Evolutionary conservation across 1,140 invertebrate species (phyloP), one percentile per base, ranked within the genome.

Genomic region (Tetramorium simillimum): DNA sequence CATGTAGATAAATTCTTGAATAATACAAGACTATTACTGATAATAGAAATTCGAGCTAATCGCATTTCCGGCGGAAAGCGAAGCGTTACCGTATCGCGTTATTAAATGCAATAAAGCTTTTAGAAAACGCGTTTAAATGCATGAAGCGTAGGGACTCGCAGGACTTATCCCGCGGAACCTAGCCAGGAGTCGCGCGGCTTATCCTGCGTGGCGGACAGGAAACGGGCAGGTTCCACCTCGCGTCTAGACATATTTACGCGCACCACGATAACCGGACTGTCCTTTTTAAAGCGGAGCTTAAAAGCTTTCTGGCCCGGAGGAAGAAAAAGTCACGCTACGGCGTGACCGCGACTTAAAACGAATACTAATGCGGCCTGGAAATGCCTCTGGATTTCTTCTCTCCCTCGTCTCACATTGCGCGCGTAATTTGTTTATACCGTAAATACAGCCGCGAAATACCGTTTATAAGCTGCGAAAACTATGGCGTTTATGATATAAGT

Each of bases 71-170:
- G 40, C 56, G 70, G 14, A 46, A 81, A 60, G 69, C 70, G 56
- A 63, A 43, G 46, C 75, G 63, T 85, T 51, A 58, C 46, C 37
- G 37, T 60, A 65, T 49, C 49, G 51, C 67, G 82, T 88, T 92
- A 90, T 90, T 91, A 90, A 90, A 63, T 88, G 88, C 70, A 88
- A 92, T 87, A 88, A 86, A 87, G 86, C 92, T 93, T 92, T 90
- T 89, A 92, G 89, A 81, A 82, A 65, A 62, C 88, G 84, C 92
- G 89, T 93, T 93, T 93, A 93, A 93, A 93, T 93, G 93, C 93
- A 93, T 93, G 92, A 92, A 78, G 90, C 89, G 91, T 87, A 69
- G 72, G 72, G 24, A 75, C 58, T 70, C 77, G 53, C 33, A 72
- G 37, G 69, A 75, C 86, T 84, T 73, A 84, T 73, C 86, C 86